These are phyloP conservation scores for Tor tambroides DNA, from an alignment of 2,113 vertebrate genomes.

Conservation along the genomic window DNA sequence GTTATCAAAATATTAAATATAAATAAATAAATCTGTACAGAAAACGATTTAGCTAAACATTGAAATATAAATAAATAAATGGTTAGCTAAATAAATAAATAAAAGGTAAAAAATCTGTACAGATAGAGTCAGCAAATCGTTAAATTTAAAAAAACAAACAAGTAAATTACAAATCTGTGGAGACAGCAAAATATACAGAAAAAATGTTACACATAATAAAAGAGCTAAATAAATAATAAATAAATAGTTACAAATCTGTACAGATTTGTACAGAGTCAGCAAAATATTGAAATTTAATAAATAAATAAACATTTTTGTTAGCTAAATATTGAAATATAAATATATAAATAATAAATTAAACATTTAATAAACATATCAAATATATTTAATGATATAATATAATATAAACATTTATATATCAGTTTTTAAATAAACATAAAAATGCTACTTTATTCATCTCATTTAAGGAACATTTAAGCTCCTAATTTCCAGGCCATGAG, in stretches of 20 bases:
- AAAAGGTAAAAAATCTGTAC: no score
- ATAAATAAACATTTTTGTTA: neutral
- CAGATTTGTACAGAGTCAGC: neutral
- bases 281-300: neutral
- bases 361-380: neutral
- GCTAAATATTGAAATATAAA: neutral
- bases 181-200: no score
- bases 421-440: neutral
- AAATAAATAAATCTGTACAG: neutral
- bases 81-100: no score
- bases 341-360: neutral
- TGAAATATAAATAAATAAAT: neutral
- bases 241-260: neutral
- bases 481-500: neutral
- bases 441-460: neutral
- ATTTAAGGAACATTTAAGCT: neutral
- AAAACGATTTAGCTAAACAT: neutral
- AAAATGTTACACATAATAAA: no score
- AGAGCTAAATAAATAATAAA: no score
- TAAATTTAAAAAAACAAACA: no score
- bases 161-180: no score
- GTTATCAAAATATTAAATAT: neutral
- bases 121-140: no score
- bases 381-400: neutral
- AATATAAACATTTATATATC: neutral